Evolutionary conservation across 1,140 invertebrate genomes (phyloP).

Genomic region (Drosophila chauvacae): DNA sequence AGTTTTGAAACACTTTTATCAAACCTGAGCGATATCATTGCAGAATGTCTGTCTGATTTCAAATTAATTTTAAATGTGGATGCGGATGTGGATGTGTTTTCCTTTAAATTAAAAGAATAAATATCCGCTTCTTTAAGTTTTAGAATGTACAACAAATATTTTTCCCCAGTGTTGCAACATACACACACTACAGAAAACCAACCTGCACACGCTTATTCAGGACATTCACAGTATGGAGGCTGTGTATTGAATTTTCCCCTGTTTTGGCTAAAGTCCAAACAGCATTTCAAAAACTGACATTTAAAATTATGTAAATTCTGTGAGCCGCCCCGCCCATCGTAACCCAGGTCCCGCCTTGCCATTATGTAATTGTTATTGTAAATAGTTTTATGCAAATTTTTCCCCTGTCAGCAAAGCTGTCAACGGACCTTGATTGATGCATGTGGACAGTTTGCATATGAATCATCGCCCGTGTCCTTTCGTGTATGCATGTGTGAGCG

Average conservation of each 20-base stretch:
- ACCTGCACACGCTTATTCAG: slow-evolving; percentile 18
- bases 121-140: background rate
- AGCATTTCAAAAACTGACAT: slow-evolving; percentile 51
- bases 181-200: background rate
- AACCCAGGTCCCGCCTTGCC: background rate
- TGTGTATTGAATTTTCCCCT: slow-evolving; percentile 43
- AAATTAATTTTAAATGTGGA: too few relatives aligned
- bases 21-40: too few relatives aligned
- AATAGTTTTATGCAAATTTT: slow-evolving; percentile 81
- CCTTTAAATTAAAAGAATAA: too few relatives aligned
- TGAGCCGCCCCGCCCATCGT: background rate
- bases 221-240: slow-evolving; percentile 13
- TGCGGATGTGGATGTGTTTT: too few relatives aligned
- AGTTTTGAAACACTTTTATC: too few relatives aligned
- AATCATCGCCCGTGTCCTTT: slow-evolving; percentile 17
- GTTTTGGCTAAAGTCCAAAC: slow-evolving; percentile 40
- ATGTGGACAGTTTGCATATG: slow-evolving; percentile 45
- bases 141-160: background rate
- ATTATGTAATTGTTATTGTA: slow-evolving; percentile 77
- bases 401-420: slow-evolving; percentile 54
- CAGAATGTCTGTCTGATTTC: too few relatives aligned
- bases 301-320: slow-evolving; percentile 77
- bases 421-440: slow-evolving; percentile 70
- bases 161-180: background rate
- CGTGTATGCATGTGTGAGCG: background rate